Evolutionary conservation across 1,140 invertebrate species (phyloP), one percentile per base, ranked within the genome.

Genomic region (Coboldia fuscipes): DNA sequence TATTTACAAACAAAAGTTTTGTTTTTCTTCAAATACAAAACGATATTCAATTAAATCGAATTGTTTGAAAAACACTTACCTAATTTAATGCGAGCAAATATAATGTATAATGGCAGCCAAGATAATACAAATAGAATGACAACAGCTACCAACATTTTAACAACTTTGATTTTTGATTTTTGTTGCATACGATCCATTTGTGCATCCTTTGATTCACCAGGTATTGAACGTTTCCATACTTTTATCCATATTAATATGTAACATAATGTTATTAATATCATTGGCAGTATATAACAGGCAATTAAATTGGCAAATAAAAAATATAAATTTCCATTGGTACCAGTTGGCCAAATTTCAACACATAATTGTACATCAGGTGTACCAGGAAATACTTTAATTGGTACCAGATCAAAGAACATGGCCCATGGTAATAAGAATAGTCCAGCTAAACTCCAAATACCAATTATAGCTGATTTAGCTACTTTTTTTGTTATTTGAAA

Each of bases 81-180:
- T 2, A 90, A 61, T 51, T 90, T 90, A 44, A 89, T 77, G 35
- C 82, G 60, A 0, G 81, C 74, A 45, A 89, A 88, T 42, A 90
- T 83, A 3, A 75, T 68, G 59, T 97, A 96, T 8, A 97, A 64
- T 0, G 92, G 92, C 39, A 92, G 61, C 92, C 92, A 97, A 13
- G 85, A 93, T 0, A 92, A 56, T 0, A 90, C 82, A 56, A 97
- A 97, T 1, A 94, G 61, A 12, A 93, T 77, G 3, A 96, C 88
- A 1, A 97, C 90, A 1, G 83, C 80, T 0, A 93, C 73, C 36
- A 97, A 60, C 92, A 97, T 97, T 58, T 94, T 93, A 4, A 96
- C 78, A 14, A 94, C 90, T 51, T 90, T 89, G 14, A 81, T 77
- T 59, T 89, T 90, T 9, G 83, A 86, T 55, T 86, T 83, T 45